A percentile compares a stretch with the other conserved stretches of the same genome.
Evolutionary conservation across 2,888 invertebrate genomes (phyloP).

Genomic region (Stenichneumon culpator): DNA sequence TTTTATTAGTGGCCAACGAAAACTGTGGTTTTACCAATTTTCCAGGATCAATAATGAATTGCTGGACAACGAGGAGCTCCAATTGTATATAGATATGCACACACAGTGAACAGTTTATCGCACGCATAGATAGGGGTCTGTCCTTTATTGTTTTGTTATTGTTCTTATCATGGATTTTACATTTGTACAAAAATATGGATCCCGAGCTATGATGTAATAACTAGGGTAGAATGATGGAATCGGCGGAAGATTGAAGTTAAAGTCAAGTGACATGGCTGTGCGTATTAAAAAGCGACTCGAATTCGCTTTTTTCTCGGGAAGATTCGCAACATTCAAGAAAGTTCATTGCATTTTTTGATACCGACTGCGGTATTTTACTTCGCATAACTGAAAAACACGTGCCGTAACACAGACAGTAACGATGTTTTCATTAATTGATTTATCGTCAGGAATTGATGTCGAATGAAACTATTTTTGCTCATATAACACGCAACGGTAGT

Average conservation of each 20-base stretch:
- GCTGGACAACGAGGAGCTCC: not conserved
- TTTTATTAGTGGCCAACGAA: not conserved
- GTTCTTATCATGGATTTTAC: not conserved
- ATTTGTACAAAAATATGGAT: not conserved
- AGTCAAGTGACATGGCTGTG: too few relatives aligned
- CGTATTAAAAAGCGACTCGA: too few relatives aligned
- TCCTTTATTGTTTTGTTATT: not conserved
- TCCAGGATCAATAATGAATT: slow-evolving; percentile 28
- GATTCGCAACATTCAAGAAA: not conserved
- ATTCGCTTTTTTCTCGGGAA: too few relatives aligned
- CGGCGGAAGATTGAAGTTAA: not conserved
- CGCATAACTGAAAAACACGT: not conserved
- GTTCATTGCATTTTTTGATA: not conserved
- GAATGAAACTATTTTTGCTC: not conserved
- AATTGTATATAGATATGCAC: not conserved
- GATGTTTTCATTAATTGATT: not conserved
- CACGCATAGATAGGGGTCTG: not conserved
- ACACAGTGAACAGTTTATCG: not conserved
- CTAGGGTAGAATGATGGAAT: not conserved
- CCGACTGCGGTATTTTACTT: too few relatives aligned
- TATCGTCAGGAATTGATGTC: not conserved
- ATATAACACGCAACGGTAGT: not conserved
- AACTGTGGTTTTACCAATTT: slow-evolving; percentile 17
- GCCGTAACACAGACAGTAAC: not conserved
- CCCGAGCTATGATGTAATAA: not conserved